Evolutionary conservation across 2,797 vertebrate species (phyloP).

Genomic region (Dermochelys coriacea): DNA sequence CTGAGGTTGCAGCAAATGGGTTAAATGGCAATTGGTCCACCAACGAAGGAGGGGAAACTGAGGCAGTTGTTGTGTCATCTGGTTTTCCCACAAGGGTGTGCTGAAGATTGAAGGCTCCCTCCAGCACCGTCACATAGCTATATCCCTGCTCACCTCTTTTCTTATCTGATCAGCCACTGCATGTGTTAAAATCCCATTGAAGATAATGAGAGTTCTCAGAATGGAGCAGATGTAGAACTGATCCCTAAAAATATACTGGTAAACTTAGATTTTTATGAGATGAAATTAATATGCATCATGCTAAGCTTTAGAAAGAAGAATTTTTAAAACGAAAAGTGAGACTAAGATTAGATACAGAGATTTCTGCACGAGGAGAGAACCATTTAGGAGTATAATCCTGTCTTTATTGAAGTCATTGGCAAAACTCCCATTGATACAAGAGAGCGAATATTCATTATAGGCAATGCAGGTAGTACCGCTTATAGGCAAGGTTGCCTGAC

Average conservation of each 20-base stretch:
- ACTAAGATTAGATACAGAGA: not conserved
- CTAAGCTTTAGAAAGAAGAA: not conserved
- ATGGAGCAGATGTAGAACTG: not conserved
- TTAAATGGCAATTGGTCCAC: not conserved
- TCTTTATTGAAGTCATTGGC: not conserved
- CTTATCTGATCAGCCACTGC: not conserved
- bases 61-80: not conserved
- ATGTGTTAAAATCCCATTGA: not conserved
- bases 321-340: not conserved
- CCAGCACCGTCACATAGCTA: not conserved
- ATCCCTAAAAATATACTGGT: not conserved
- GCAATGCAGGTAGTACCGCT: not conserved
- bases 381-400: not conserved
- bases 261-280: not conserved
- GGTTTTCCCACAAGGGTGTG: not conserved
- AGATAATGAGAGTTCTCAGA: not conserved
- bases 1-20: not conserved
- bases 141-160: not conserved
- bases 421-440: not conserved
- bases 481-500: not conserved
- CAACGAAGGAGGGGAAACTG: not conserved
- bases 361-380: not conserved
- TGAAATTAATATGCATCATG: not conserved
- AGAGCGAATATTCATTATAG: not conserved
- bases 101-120: not conserved